phyloP scores from a whole-genome alignment of 1,140 invertebrate genomes.

The Atta cephalotes region DNA sequence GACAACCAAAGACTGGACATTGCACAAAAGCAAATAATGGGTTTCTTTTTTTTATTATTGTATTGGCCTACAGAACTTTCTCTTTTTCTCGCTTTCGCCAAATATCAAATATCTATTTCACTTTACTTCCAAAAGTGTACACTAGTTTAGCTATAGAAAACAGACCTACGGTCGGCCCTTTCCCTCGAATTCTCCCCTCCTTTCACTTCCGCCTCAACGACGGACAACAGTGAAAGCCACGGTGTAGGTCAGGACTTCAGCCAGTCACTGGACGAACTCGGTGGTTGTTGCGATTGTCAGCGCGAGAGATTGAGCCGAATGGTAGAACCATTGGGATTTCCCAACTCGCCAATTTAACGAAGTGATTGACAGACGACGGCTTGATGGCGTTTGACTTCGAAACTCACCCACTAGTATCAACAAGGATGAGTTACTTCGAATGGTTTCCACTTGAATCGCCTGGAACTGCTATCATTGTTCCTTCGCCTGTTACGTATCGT shows the following conservation, averaged over 20 bases:
- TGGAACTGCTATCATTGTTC: background rate
- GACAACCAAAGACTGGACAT: too few relatives aligned
- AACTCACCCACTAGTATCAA: conserved; percentile 9
- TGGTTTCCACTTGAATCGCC: conserved; percentile 40
- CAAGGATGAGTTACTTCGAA: conserved; percentile 57
- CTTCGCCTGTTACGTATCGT: conserved; percentile 22
- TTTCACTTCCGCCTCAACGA: conserved; percentile 9
- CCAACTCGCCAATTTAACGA: conserved; percentile 63
- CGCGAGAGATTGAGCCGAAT: conserved; percentile 43
- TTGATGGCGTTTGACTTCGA: conserved; percentile 53
- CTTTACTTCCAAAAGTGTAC: too few relatives aligned
- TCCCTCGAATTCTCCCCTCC: background rate
- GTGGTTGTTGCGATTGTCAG: conserved; percentile 59
- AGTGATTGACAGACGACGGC: conserved; percentile 67
- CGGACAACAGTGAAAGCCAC: conserved; percentile 21
- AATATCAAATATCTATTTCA: too few relatives aligned
- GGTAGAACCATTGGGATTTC: conserved; percentile 48
- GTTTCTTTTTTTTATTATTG: too few relatives aligned
- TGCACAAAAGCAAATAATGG: conserved; percentile 2
- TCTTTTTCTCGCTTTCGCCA: too few relatives aligned
- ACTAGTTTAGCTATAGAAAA: too few relatives aligned
- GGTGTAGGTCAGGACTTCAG: conserved; percentile 66
- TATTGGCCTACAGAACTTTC: too few relatives aligned
- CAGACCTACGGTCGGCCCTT: too few relatives aligned
- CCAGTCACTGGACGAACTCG: background rate